Evolutionary conservation across 1,140 invertebrate genomes (phyloP), one percentile per base, ranked within the genome.

Genomic region (Liolophura sinensis): DNA sequence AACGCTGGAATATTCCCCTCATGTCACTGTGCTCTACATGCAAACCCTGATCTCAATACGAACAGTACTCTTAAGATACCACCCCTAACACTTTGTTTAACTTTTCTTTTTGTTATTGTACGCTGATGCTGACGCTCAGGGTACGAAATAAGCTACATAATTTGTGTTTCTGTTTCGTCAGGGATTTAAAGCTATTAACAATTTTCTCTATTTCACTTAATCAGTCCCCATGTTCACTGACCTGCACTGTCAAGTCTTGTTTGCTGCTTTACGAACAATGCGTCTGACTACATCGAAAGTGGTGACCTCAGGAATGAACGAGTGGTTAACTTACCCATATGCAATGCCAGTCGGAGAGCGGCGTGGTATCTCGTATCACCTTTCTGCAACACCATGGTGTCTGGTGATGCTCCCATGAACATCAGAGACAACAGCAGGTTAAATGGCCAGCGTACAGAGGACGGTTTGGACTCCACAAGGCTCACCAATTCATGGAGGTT

Each of bases 241-340:
- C 31, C 22, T 68, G 66, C 25, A 64, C 63, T 3, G 64, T 25
- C 4, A 56, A 31, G 49, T 68, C 66, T 0, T 62, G 61, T 16
- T 49, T 16, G 15, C 15, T 27, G 46, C 62, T 66, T 24, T 31
- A 27, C 24, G 15, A 22, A 0, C 20, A 27, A 27, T n/a, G 57
- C n/a, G 1, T 59, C 57, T 24, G 4, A 59, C 3, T 27, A 58
- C 5, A 48, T 49, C 31, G 55, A 40, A 7, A 47, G 46, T 65
- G 49, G 15, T 49, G 54, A 18, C 18, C 22, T 24, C 25, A 1
- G 15, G n/a, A 52, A 48, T 40, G 49, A 14, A 18, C 40, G 20
- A 60, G 40, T 11, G 49, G 14, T 22, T 20, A 22, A 64, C 55
- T 40, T 40, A 69, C 67, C 62, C 56, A 56, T 69, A 4, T 11